Conservation (phyloP, 2,797 vertebrate genomes). For the Ibycter americanus region DNA sequence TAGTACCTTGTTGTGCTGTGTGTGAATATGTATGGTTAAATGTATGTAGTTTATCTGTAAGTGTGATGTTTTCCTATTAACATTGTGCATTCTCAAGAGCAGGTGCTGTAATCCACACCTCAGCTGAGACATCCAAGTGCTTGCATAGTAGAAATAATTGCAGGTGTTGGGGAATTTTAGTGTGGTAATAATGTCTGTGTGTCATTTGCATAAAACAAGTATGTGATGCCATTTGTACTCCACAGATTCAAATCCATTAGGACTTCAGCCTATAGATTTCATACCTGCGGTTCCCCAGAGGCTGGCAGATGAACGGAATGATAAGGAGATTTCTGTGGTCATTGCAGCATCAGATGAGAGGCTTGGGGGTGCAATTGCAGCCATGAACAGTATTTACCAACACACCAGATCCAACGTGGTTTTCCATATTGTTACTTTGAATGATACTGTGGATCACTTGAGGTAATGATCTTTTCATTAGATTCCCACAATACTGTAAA, state of each 20-base stretch:
- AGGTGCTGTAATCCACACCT: neutral
- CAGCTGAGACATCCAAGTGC: neutral
- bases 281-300: constrained; percentile 74
- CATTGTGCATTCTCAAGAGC: neutral
- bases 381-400: constrained; percentile 90
- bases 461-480: constrained; percentile 75
- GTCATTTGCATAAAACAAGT: neutral
- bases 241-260: constrained; percentile 73
- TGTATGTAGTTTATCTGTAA: neutral
- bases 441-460: constrained; percentile 88
- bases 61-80: neutral
- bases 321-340: constrained; percentile 89
- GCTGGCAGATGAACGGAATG: constrained; percentile 50
- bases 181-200: neutral
- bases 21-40: neutral
- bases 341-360: constrained; percentile 90
- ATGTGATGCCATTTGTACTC: neutral
- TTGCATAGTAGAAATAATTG: neutral
- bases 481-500: neutral
- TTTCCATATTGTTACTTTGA: constrained; percentile 91
- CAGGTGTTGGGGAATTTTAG: neutral
- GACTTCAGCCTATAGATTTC: constrained; percentile 81
- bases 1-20: neutral
- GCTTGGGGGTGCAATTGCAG: constrained; percentile 89
- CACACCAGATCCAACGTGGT: constrained; percentile 89